Conservation (phyloP, 2,888 invertebrate species). For the Catocala fraxini region DNA sequence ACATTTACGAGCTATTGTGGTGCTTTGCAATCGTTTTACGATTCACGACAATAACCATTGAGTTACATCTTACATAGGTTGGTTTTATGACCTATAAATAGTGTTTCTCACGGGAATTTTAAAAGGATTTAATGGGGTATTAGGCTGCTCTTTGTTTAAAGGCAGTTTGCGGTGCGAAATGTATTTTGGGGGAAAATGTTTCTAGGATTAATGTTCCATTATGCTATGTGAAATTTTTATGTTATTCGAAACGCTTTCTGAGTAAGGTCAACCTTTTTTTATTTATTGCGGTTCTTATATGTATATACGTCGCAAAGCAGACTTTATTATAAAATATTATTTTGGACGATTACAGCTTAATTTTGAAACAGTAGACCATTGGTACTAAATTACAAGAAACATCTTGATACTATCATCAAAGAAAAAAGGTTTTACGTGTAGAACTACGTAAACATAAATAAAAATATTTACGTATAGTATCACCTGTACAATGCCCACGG, state of each 20-base stretch:
- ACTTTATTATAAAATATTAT: no score
- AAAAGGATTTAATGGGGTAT: constrained; percentile 12
- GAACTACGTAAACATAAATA: no score
- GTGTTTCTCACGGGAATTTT: constrained; percentile 13
- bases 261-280: no score
- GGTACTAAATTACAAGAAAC: no score
- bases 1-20: constrained; percentile 44
- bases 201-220: neutral
- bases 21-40: constrained; percentile 28
- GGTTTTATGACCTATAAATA: constrained; percentile 14
- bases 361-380: no score
- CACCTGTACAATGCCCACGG: no score
- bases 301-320: no score
- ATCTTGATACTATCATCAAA: no score
- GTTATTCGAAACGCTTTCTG: neutral
- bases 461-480: no score
- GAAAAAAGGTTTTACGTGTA: no score
- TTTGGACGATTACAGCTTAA: no score
- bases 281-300: no score
- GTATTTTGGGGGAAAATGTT: neutral
- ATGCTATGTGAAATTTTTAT: neutral
- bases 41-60: constrained; percentile 31
- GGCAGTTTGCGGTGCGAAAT: neutral
- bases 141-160: constrained; percentile 2
- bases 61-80: constrained; percentile 18